Conservation (phyloP, 1,140 invertebrate species). For the Papilio machaon region DNA sequence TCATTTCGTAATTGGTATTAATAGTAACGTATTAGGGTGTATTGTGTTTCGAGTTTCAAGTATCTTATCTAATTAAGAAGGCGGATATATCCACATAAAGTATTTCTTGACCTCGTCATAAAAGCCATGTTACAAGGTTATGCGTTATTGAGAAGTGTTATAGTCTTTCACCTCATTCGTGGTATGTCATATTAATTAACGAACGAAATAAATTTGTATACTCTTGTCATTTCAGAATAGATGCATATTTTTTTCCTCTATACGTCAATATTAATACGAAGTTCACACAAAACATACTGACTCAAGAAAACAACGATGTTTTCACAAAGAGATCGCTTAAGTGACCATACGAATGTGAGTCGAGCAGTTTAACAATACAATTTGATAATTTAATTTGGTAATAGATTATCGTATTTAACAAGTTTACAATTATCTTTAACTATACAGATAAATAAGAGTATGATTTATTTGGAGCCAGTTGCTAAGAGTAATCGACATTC, state of each 20-base stretch:
- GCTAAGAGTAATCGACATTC: constrained; percentile 38
- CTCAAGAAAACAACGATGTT: no score
- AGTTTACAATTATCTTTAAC: background rate
- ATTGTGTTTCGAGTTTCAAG: constrained; percentile 23
- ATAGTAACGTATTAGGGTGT: background rate
- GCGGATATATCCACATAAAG: constrained; percentile 24
- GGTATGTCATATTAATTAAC: constrained; percentile 7
- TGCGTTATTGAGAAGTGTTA: constrained; percentile 17
- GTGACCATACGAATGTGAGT: no score
- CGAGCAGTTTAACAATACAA: background rate
- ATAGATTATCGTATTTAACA: background rate
- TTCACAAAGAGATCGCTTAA: no score
- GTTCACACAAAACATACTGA: no score
- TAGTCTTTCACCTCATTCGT: background rate
- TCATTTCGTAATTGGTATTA: background rate
- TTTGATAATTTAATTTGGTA: background rate
- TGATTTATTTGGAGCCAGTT: constrained; percentile 8
- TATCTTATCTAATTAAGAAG: constrained; percentile 9
- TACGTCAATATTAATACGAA: no score
- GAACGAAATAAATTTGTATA: background rate
- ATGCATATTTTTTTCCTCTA: no score
- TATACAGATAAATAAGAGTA: constrained; percentile 3
- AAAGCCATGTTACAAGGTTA: constrained; percentile 30
- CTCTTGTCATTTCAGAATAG: no score
- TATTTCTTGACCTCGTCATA: constrained; percentile 29